Conservation (phyloP, 2,888 invertebrate species). For the Anodontia alba region DNA sequence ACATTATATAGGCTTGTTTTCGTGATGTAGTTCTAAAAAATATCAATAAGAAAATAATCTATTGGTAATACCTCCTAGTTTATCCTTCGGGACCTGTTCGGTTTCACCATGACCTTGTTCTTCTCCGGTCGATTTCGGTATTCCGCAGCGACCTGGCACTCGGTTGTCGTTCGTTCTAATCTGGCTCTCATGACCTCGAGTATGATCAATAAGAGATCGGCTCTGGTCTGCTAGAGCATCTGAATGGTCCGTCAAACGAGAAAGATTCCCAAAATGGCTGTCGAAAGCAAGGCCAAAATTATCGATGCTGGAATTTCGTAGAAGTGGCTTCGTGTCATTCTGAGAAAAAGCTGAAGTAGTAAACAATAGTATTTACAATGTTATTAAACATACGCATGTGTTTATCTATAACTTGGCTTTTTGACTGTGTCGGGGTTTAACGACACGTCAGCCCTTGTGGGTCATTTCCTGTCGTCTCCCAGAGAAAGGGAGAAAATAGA, state of each 20-base stretch:
- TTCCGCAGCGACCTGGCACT: background rate
- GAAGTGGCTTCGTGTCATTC: constrained; percentile 17
- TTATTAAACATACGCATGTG: too few species aligned
- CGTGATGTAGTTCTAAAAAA: too few species aligned
- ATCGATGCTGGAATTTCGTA: constrained; percentile 17
- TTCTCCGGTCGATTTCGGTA: background rate
- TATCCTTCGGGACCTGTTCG: background rate
- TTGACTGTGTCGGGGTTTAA: too few species aligned
- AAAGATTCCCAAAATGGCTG: constrained; percentile 6
- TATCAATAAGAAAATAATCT: too few species aligned
- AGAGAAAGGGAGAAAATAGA: too few species aligned
- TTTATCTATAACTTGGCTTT: too few species aligned
- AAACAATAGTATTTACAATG: background rate
- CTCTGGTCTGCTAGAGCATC: background rate
- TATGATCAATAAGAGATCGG: background rate
- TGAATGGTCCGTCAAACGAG: background rate
- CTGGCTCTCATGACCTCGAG: constrained; percentile 19
- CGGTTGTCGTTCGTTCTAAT: background rate
- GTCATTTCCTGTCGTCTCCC: too few species aligned
- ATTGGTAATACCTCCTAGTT: constrained; percentile 6
- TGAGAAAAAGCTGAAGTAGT: constrained; percentile 16
- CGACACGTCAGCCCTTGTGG: too few species aligned
- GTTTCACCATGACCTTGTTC: background rate
- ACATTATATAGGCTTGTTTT: too few species aligned
- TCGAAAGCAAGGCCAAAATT: background rate